Base-by-base conservation (phyloP, 2,113 vertebrate genomes). In the Oryzias woworae region DNA sequence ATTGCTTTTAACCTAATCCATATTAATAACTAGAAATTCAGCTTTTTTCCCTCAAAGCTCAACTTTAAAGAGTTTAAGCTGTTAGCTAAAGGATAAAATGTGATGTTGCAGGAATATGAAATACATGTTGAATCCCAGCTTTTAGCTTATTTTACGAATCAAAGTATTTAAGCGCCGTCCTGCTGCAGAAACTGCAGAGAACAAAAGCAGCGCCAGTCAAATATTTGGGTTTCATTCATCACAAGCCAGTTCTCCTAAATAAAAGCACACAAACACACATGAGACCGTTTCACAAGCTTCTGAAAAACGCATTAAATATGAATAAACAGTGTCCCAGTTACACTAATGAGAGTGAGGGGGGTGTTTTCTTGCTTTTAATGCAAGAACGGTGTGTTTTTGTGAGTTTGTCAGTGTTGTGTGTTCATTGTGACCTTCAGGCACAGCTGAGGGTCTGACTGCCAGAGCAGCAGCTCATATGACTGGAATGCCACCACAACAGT, bases 341-440 rank as follows among this genome's bases (percentile, higher is more conserved):
- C 69, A 77, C 54, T 76, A 80, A 81, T 66, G 50, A 73, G 56
- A 67, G 52, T 62, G 46, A 15, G 53, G 42, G n/a, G 67, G 1
- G 58, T 60, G 43, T 47, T 52, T 12, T 46, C 24, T 51, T 49
- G 51, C n/a, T 42, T 41, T 17, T 17, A 46, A 50, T 31, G 51
- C 48, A 52, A 42, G 20, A 69, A 56, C 14, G 55, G 31, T 22
- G 60, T 53, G 48, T 70, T 53, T 62, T 4, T 53, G 22, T 15
- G 18, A 18, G 18, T 53, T 62, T 36, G 36, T 36, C 36, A 3
- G 36, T 36, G 36, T 36, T 36, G 1, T 36, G 75, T 62, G 66
- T 67, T 50, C 22, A 36, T 47, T 46, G 64, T 80, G 84, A 83
- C 82, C 78, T 86, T 84, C 73, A 79, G 58, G 73, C 82, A 73